Evolutionary conservation across 2,113 vertebrate species (phyloP), one percentile per base, ranked within the genome.

Genomic region (Epinephelus fuscoguttatus): DNA sequence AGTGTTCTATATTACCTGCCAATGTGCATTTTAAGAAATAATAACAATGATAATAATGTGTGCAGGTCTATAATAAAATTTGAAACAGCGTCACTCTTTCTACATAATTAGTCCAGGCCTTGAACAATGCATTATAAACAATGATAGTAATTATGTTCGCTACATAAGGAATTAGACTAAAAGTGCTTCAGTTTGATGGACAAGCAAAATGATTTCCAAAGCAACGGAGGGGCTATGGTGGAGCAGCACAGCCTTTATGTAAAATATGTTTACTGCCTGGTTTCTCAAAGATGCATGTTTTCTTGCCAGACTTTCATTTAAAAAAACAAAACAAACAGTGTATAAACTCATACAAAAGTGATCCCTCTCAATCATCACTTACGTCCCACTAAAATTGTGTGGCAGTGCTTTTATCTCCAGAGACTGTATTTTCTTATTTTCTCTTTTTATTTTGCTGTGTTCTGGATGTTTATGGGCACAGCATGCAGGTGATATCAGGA

Each of bases 81-180:
- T 42, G 45, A 55, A 67, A 61, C 9, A 57, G 30, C 17, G 18
- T 56, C 33, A 59, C 33, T 25, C 52, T 61, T 64, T 61, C 40
- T 70, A 59, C 49, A 68, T 84, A 62, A 89, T 69, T 75, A 70
- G 70, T 19, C 55, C 11, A 14, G 15, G 25, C 42, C 18, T 4
- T 76, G 25, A 59, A 68, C 59, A 84, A 89, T 55, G 42, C 70
- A 71, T 81, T 2, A 23, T 57, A 75, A 76, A 72, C 67, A 64
- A 77, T 33, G 66, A 56, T 37, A 1, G 70, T 76, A 84, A 89
- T 84, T 87, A 71, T 49, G 50, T 42, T 33, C 6, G 40, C 75
- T 64, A 67, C 40, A 17, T 3, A 6, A 75, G 75, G 57, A 79
- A 82, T 61, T 47, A 53, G 66, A 33, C 33, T 56, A 17, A 84